Conservation (phyloP, 2,888 invertebrate species). For the Harmothoe impar region DNA sequence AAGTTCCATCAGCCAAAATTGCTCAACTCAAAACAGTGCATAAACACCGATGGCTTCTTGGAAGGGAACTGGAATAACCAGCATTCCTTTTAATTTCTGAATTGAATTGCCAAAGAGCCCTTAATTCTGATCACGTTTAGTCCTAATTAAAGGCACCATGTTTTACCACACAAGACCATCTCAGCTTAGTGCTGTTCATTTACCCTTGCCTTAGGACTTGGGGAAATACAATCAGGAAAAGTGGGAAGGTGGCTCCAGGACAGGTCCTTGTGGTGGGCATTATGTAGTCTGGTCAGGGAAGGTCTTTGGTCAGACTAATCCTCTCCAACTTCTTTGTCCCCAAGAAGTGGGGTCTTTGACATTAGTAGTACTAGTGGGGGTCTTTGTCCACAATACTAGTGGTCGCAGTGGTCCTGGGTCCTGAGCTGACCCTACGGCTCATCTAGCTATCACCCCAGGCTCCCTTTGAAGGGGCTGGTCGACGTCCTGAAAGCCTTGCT, state of each 20-base stretch:
- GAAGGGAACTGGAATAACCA: not conserved
- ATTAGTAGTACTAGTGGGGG: no score
- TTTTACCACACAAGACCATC: not conserved
- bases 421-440: no score
- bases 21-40: no score
- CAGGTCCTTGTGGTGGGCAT: not conserved
- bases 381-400: no score
- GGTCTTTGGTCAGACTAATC: not conserved
- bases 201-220: not conserved
- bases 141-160: not conserved
- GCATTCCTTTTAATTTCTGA: not conserved
- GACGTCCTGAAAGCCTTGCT: no score
- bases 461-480: no score
- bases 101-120: not conserved
- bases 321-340: not conserved
- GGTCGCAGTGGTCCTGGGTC: no score
- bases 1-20: no score
- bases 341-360: no score
- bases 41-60: no score
- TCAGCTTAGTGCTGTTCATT: not conserved
- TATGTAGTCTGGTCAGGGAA: not conserved
- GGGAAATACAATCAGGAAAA: constrained; percentile 4
- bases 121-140: constrained; percentile 20
- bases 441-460: no score
- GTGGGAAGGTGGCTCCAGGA: not conserved